phyloP scores from a whole-genome alignment of 2,888 invertebrate genomes.

The Phengaris alcon region DNA sequence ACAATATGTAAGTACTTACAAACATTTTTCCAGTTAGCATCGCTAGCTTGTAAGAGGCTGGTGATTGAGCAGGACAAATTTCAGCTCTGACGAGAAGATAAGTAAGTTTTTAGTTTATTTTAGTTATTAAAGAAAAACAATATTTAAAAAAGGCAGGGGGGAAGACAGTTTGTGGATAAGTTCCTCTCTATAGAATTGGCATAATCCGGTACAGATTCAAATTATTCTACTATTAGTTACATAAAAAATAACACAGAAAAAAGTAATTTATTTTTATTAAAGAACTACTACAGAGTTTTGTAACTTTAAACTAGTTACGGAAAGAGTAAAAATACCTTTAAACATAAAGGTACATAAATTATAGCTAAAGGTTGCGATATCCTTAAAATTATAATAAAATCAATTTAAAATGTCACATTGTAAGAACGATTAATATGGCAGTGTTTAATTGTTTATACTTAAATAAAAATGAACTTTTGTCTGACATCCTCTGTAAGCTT shows the following conservation, averaged over 20 bases:
- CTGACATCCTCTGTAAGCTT: background rate
- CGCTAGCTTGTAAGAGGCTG: too few species aligned
- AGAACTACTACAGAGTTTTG: background rate
- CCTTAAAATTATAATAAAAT: slow-evolving; percentile 25
- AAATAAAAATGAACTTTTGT: slow-evolving; percentile 44
- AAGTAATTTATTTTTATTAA: background rate
- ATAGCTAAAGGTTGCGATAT: slow-evolving; percentile 4
- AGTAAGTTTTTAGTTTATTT: background rate
- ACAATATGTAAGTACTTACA: background rate
- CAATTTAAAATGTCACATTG: slow-evolving; percentile 32
- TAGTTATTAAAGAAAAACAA: background rate
- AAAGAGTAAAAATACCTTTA: background rate
- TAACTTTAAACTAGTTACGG: background rate
- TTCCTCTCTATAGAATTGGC: background rate
- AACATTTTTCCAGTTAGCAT: background rate
- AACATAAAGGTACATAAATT: background rate
- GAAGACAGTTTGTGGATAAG: background rate
- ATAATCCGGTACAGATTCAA: background rate
- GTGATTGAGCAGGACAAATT: background rate
- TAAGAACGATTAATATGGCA: slow-evolving; percentile 59
- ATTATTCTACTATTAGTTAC: background rate
- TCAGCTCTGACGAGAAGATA: background rate
- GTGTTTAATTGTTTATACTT: slow-evolving; percentile 57
- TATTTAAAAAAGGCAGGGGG: background rate
- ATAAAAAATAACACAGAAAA: slow-evolving; percentile 10